A percentile compares a stretch with the other conserved stretches of the same genome.
These are phyloP conservation scores for Pseudobourletiella spinata DNA, from an alignment of 1,140 invertebrate genomes.

Conservation along the genomic window DNA sequence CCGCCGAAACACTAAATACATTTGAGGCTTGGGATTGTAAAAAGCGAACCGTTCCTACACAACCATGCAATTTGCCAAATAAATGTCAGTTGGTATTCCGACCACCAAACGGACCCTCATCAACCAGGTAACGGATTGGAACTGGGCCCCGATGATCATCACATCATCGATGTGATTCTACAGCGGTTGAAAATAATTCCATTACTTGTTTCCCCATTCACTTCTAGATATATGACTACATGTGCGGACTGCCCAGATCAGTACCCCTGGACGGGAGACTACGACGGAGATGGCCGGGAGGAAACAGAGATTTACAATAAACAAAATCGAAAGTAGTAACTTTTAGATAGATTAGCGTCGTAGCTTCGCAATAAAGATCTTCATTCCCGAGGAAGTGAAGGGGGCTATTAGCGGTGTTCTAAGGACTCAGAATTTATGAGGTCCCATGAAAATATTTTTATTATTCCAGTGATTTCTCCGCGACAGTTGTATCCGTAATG, in stretches of 20 bases:
- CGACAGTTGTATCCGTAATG: no score
- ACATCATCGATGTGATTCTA: no score
- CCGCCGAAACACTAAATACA: conserved; percentile 53
- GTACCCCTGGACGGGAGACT: conserved; percentile 78
- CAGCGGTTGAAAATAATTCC: no score
- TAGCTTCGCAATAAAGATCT: not conserved
- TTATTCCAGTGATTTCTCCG: no score
- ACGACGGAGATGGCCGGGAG: conserved; percentile 66
- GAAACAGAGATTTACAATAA: conserved; percentile 72
- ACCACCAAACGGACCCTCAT: conserved; percentile 53
- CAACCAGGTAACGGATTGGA: conserved; percentile 50
- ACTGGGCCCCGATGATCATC: no score
- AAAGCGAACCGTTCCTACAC: conserved; percentile 53
- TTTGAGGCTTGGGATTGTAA: conserved; percentile 75
- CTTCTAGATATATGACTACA: conserved; percentile 75
- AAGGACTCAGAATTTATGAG: no score
- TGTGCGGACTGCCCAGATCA: conserved; percentile 75
- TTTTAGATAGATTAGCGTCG: no score
- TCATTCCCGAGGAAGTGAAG: no score
- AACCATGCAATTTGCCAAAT: conserved; percentile 69
- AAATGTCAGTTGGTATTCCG: conserved; percentile 76
- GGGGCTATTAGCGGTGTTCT: no score
- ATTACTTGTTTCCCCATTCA: no score
- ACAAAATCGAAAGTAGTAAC: conserved; percentile 45
- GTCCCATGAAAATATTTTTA: no score